A percentile compares a stretch with the other conserved stretches of the same genome.
Evolutionary conservation across 2,113 vertebrate species (phyloP).

Genomic region (Microcebus griseorufus): DNA sequence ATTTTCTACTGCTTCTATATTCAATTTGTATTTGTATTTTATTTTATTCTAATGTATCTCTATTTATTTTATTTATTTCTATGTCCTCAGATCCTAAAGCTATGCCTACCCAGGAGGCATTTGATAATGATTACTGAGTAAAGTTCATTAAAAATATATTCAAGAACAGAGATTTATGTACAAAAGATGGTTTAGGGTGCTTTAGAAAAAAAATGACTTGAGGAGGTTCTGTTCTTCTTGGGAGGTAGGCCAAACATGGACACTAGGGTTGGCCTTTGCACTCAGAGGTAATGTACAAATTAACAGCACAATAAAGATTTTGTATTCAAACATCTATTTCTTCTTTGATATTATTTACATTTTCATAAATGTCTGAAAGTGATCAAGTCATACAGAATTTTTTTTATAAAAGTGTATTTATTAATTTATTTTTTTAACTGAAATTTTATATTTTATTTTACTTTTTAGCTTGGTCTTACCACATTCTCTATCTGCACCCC

Average conservation of each 20-base stretch:
- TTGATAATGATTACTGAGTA: background rate
- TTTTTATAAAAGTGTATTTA: background rate
- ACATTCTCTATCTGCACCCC: background rate
- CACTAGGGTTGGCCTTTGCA: background rate
- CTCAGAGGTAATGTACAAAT: background rate
- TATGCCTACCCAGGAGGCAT: background rate
- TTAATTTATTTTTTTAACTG: background rate
- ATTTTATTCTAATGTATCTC: background rate
- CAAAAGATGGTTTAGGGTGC: background rate
- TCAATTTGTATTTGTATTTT: background rate
- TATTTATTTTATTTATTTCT: background rate
- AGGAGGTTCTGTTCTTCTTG: background rate
- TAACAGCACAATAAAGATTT: background rate
- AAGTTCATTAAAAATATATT: background rate
- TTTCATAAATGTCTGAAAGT: background rate
- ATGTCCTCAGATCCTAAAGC: background rate
- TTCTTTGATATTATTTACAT: background rate
- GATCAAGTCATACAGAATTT: background rate
- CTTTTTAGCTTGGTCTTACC: background rate
- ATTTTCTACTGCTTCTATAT: background rate
- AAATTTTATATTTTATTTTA: background rate
- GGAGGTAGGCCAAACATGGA: background rate
- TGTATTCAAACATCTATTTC: background rate
- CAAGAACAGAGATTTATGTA: background rate
- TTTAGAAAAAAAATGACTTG: background rate